A percentile compares a stretch with the other conserved stretches of the same genome.
Evolutionary conservation across 2,113 vertebrate species (phyloP).

Genomic region (Andinoacara biseriatus): DNA sequence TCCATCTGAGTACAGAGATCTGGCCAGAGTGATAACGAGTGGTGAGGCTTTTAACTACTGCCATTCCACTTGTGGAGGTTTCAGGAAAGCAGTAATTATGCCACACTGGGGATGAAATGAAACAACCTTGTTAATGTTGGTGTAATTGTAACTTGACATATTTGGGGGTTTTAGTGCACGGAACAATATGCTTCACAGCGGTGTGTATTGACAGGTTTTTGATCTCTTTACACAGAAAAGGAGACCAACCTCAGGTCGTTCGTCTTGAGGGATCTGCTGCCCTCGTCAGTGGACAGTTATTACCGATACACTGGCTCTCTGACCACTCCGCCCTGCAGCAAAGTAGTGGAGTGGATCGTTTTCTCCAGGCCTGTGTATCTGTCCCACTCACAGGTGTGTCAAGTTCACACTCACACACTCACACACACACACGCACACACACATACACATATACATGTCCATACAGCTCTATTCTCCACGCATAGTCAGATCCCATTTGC

Average conservation of each 20-base stretch:
- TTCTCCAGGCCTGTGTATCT: slow-evolving; percentile 93
- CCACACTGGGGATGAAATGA: slow-evolving; percentile 46
- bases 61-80: slow-evolving; percentile 46
- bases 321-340: slow-evolving; percentile 96
- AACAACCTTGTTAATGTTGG: slow-evolving; percentile 33
- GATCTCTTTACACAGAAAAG: slow-evolving; percentile 85
- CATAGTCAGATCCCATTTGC: slow-evolving; percentile 60
- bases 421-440: slow-evolving; percentile 7
- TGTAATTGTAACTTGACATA: slow-evolving; percentile 28
- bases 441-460: slow-evolving; percentile 5
- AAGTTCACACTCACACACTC: slow-evolving; percentile 9
- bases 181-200: background rate
- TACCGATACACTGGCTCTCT: slow-evolving; percentile 95
- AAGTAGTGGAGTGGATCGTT: slow-evolving; percentile 97
- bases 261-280: slow-evolving; percentile 92
- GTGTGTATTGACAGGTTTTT: slow-evolving; percentile 26
- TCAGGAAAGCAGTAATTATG: slow-evolving; percentile 50
- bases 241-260: slow-evolving; percentile 96
- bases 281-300: slow-evolving; percentile 90
- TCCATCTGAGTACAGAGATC: slow-evolving; percentile 62
- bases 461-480: slow-evolving; percentile 40
- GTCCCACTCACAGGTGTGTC: slow-evolving; percentile 91
- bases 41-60: slow-evolving; percentile 65
- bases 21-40: slow-evolving; percentile 62
- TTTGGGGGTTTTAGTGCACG: background rate